Percentiles rank a stretch among this genome's conserved stretches.
These are phyloP conservation scores for Chondrilla cf. caribensis DNA, from an alignment of 37 sponge, comb jelly and placozoan genomes.

Conservation along the genomic window DNA sequence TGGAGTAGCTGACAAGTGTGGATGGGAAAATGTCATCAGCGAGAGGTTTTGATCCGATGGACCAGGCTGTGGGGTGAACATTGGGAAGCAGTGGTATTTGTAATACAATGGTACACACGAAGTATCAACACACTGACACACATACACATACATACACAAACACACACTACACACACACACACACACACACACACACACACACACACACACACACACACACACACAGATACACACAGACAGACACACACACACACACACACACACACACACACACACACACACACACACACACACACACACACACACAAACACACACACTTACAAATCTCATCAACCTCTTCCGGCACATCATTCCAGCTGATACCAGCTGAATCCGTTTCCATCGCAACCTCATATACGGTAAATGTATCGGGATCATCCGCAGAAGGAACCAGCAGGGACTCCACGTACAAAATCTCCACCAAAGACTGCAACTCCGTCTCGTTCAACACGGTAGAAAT, in stretches of 20 bases:
- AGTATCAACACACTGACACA: too few species aligned
- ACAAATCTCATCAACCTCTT: constrained; percentile 67
- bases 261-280: not conserved
- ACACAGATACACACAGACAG: constrained; percentile 47
- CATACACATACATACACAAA: constrained; percentile 6
- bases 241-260: constrained; percentile 17
- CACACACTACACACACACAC: not conserved
- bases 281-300: not conserved
- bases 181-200: not conserved
- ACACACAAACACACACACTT: constrained; percentile 4
- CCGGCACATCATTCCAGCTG: constrained; percentile 50
- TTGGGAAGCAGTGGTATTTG: not conserved
- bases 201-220: not conserved
- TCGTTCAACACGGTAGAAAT: constrained; percentile 50
- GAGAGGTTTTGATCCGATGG: constrained; percentile 46
- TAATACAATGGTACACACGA: not conserved
- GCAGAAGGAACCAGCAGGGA: constrained; percentile 3
- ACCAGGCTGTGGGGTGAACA: constrained; percentile 67
- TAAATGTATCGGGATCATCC: constrained; percentile 11
- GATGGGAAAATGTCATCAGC: constrained; percentile 59
- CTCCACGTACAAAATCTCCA: constrained; percentile 25
- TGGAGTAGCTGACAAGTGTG: constrained; percentile 43
- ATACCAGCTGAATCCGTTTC: constrained; percentile 24
- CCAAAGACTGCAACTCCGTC: constrained; percentile 33
- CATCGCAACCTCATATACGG: constrained; percentile 11